phyloP scores from a whole-genome alignment of 64 coral and sea anemone genomes.

The Stichodactyla mertensii region DNA sequence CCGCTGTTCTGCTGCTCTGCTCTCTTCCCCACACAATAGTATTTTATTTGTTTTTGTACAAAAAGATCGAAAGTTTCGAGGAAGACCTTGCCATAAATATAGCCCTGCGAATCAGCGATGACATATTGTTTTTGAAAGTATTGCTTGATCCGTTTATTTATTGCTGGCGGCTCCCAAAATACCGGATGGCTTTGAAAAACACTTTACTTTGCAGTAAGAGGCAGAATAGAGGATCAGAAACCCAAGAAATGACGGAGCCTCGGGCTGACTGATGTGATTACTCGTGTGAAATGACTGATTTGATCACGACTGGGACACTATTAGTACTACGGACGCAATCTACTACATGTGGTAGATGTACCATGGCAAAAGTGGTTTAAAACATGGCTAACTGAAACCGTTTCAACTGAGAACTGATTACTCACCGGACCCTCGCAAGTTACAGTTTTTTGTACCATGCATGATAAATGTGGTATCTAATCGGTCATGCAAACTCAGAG shows the following conservation, averaged over 20 bases:
- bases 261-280: background rate
- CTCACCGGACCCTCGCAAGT: too few relatives aligned
- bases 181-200: conserved; percentile 31
- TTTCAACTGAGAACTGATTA: too few relatives aligned
- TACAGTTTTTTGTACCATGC: too few relatives aligned
- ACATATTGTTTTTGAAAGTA: conserved; percentile 39
- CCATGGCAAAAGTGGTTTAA: too few relatives aligned
- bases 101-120: conserved; percentile 45
- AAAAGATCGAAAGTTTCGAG: background rate
- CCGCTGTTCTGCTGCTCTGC: conserved; percentile 23
- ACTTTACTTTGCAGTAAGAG: background rate
- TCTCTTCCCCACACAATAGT: conserved; percentile 31
- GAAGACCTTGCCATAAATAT: conserved; percentile 31
- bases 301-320: too few relatives aligned
- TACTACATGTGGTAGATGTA: too few relatives aligned
- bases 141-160: conserved; percentile 54
- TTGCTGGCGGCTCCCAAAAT: conserved; percentile 46
- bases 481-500: too few relatives aligned
- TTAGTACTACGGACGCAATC: too few relatives aligned
- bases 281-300: background rate
- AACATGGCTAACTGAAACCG: too few relatives aligned
- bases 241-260: background rate
- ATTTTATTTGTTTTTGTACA: conserved; percentile 46
- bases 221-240: background rate
- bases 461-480: too few relatives aligned